Evolutionary conservation across 2,113 vertebrate genomes (phyloP), one percentile per base, ranked within the genome.

Genomic region (Macquaria ambigua): DNA sequence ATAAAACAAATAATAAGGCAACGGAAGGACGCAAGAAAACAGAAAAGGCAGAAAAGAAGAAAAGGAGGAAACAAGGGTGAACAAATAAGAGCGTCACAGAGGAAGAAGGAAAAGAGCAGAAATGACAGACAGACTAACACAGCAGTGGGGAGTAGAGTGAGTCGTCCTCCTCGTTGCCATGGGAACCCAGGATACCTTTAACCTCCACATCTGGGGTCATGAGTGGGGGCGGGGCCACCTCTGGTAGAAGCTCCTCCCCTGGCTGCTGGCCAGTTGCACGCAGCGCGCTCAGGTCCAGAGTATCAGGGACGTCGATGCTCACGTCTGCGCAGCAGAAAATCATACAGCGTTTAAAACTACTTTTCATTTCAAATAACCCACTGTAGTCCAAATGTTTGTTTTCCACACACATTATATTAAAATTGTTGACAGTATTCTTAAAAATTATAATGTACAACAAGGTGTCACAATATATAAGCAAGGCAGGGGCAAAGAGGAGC

Each of bases 111-210:
- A 87, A 91, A 94, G 94, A 93, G 90, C 87, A 92, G 94, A 96
- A 96, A 95, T 94, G 95, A 97, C 94, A 98, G 97, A 99, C 95
- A 96, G 98, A 99, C 97, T 99, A 98, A 99, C 98, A 99, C 96
- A 99, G 97, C 98, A 98, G 97, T 97, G 98, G 98, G 97, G 98
- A 99, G 98, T 98, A 99, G 97, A 99, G 98, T 82, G 98, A 99
- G 97, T 99, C 98, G 96, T 99, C 98, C 95, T 99, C 98, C 94
- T 99, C 98, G 97, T 97, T 98, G 97, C 97, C 97, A 96, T 98
- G 97, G 97, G 95, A 99, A 97, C 98, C 98, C 97, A 99, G 98
- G 98, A 98, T 99, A 99, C 98, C 98, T 99, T 99, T 99, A 96
- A 99, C 98, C 96, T 99, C 98, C 94, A 95, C 94, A 28, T 99